Percentiles rank a stretch among this genome's conserved stretches.
These are phyloP conservation scores for Byasa hedistus DNA, from an alignment of 2,888 invertebrate genomes.

Conservation along the genomic window DNA sequence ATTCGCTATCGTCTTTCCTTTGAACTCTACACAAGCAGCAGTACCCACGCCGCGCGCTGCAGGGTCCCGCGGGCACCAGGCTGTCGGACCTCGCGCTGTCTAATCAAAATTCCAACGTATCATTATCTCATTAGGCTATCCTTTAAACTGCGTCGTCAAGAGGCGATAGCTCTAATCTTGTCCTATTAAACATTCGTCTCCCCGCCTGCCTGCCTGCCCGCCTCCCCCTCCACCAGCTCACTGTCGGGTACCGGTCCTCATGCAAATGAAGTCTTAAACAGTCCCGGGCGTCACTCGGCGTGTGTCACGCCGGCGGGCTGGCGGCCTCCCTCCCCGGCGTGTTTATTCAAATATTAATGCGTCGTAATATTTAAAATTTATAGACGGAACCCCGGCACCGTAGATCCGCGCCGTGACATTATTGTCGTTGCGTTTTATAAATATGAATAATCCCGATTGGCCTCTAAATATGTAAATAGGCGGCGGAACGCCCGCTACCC, in stretches of 20 bases:
- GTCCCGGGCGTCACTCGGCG: slow-evolving; percentile 43
- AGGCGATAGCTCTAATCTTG: slow-evolving; percentile 27
- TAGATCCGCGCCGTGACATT: slow-evolving; percentile 34
- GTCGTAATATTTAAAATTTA: slow-evolving; percentile 70
- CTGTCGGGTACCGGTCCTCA: slow-evolving; percentile 33
- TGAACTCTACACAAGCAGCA: too few species aligned
- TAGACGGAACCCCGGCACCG: slow-evolving; percentile 42
- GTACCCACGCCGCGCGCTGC: too few species aligned
- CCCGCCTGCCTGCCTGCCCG: not conserved
- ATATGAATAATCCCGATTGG: slow-evolving; percentile 43
- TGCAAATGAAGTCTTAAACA: slow-evolving; percentile 54
- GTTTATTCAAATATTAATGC: slow-evolving; percentile 74
- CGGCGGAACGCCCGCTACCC: not conserved
- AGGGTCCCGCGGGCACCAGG: not conserved
- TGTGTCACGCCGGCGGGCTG: slow-evolving; percentile 48
- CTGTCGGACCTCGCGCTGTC: slow-evolving; percentile 10
- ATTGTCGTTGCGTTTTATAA: slow-evolving; percentile 42
- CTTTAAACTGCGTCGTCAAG: slow-evolving; percentile 25
- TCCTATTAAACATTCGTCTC: slow-evolving; percentile 20
- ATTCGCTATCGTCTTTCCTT: too few species aligned
- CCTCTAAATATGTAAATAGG: slow-evolving; percentile 32
- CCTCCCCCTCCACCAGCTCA: not conserved
- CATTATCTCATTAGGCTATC: slow-evolving; percentile 29
- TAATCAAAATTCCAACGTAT: slow-evolving; percentile 27
- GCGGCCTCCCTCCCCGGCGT: slow-evolving; percentile 51